Evolutionary conservation across 2,797 vertebrate genomes (phyloP), one percentile per base, ranked within the genome.

Genomic region (Amblyraja radiata): DNA sequence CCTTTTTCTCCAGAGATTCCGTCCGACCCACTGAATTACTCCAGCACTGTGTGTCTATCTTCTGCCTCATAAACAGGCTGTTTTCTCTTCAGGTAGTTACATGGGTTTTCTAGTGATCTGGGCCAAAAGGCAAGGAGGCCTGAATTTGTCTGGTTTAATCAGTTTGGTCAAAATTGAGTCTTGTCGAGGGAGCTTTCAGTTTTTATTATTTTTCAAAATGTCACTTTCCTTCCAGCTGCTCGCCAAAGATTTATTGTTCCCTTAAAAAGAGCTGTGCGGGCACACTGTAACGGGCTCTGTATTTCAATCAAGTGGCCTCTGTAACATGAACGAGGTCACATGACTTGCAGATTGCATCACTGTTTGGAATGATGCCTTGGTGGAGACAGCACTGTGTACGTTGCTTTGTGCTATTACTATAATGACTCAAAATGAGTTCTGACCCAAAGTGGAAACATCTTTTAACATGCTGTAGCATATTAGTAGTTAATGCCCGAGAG

Each of bases 191-290:
- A 91, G 88, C 65, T 73, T 91, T 32, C 39, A 73, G 73, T 71
- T 91, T 25, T 86, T 86, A 73, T 90, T 90, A 23, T 90, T 73
- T 92, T 92, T 92, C n/a, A 36, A 92, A 91, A 92, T 54, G 39
- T 14, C 76, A 76, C 25, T 46, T 92, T 74, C n/a, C 36, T 46
- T 46, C 36, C 39, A 32, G 14, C 90, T 58, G 39, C 39, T 58
- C 21, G 25, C 71, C 73, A 76, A 71, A 39, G 68, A 74, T 76
- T 74, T 91, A 11, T 68, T 28, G 36, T 74, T 74, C 39, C 71
- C 71, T 76, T 23, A 74, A 92, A 71, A 21, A 76, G 71, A 10
- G 68, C 90, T 74, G 71, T 92, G 71, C 54, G 36, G n/a, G 90
- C 6, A 7, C 73, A 76, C 68, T 73, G 71, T 74, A 76, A 92